Percentiles rank a stretch among this genome's conserved stretches.
Evolutionary conservation across 2,113 vertebrate species (phyloP).

Genomic region (Caranx melampygus): DNA sequence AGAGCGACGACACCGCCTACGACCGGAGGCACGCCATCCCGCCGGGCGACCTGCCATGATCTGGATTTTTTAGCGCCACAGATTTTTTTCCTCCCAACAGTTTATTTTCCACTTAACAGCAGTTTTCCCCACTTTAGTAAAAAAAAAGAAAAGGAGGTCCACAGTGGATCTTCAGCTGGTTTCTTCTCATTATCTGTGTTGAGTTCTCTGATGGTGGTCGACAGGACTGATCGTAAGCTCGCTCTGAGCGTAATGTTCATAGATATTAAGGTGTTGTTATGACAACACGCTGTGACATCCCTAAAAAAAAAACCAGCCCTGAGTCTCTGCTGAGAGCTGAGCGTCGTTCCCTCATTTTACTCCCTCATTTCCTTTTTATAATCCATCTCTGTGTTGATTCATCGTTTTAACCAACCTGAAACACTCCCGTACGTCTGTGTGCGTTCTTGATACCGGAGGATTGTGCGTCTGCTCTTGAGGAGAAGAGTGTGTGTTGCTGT

Average conservation of each 20-base stretch:
- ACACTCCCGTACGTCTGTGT: slow-evolving; percentile 10
- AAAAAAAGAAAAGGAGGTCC: background rate
- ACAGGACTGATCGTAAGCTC: slow-evolving; percentile 10
- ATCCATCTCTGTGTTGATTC: slow-evolving; percentile 32
- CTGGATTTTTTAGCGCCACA: background rate
- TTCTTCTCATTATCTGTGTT: slow-evolving; percentile 9
- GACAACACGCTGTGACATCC: slow-evolving; percentile 32
- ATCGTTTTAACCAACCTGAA: slow-evolving; percentile 29
- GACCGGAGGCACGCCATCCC: slow-evolving; percentile 79
- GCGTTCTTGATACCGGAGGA: slow-evolving; percentile 16
- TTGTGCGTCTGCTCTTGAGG: slow-evolving; percentile 16
- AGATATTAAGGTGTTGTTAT: slow-evolving; percentile 13
- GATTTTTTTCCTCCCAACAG: background rate
- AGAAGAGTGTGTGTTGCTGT: slow-evolving; percentile 22
- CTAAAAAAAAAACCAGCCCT: slow-evolving; percentile 8
- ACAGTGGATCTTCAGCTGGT: slow-evolving; percentile 30
- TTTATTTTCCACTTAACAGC: slow-evolving; percentile 28
- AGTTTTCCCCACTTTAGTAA: slow-evolving; percentile 25
- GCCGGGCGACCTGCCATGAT: slow-evolving; percentile 79
- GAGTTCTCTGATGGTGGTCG: background rate
- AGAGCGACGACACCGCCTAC: slow-evolving; percentile 85
- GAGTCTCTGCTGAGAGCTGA: slow-evolving; percentile 1
- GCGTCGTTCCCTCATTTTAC: slow-evolving; percentile 21
- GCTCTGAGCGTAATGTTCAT: slow-evolving; percentile 22
- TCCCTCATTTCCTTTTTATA: slow-evolving; percentile 9